phyloP scores from a whole-genome alignment of 2,797 vertebrate genomes.

The Phalloptychus januarius region DNA sequence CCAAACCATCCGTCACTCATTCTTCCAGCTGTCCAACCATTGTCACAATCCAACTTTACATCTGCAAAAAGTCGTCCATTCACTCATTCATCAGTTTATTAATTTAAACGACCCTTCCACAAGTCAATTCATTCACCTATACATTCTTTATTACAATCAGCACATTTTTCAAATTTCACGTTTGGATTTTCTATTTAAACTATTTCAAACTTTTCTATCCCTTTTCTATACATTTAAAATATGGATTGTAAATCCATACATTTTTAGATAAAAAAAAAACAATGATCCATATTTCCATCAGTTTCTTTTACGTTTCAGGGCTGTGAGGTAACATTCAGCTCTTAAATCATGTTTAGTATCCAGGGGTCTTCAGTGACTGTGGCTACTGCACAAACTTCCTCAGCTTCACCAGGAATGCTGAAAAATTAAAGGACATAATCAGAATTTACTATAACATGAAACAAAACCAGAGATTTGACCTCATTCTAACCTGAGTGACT shows the following conservation, averaged over 20 bases:
- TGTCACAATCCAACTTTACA: not conserved
- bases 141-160: not conserved
- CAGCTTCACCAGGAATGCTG: constrained; percentile 93
- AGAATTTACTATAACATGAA: not conserved
- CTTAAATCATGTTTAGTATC: not conserved
- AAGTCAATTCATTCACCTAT: not conserved
- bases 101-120: not conserved
- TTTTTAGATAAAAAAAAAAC: too few species aligned
- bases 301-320: not conserved
- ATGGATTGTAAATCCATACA: not conserved
- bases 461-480: not conserved
- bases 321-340: constrained; percentile 3
- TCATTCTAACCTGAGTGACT: constrained; percentile 86
- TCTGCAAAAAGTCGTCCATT: not conserved
- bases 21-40: not conserved
- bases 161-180: not conserved
- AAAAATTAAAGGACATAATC: constrained; percentile 43
- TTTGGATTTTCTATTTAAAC: not conserved
- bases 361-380: not conserved
- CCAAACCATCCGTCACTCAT: not conserved
- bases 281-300: not conserved
- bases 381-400: constrained; percentile 78
- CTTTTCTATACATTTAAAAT: not conserved
- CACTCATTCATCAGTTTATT: not conserved
- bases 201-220: not conserved